Conservation (phyloP, 2,888 invertebrate species). For the Parelbella ahira region DNA sequence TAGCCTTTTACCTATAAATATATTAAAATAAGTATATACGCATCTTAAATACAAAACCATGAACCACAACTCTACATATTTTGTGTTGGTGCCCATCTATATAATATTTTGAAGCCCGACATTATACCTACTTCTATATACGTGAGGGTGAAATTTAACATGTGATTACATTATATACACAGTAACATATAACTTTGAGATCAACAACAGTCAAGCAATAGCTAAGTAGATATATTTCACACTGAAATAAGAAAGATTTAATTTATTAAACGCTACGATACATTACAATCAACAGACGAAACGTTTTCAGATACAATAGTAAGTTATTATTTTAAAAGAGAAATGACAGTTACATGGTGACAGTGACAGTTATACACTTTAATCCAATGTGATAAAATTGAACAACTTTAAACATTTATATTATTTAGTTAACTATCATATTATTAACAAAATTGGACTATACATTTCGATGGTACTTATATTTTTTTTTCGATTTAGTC, state of each 20-base stretch:
- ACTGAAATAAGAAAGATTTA: conserved; percentile 30
- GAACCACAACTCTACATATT: conserved; percentile 70
- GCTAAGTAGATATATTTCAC: conserved; percentile 46
- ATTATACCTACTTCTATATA: conserved; percentile 53
- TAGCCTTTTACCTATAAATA: conserved; percentile 44
- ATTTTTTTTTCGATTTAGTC: conserved; percentile 8
- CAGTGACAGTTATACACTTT: conserved; percentile 22
- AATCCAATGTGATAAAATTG: background rate
- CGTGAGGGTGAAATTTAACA: conserved; percentile 73
- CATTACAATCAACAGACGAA: conserved; percentile 19
- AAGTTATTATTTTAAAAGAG: conserved; percentile 17
- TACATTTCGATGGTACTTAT: conserved; percentile 21
- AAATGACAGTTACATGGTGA: conserved; percentile 24
- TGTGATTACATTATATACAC: conserved; percentile 78
- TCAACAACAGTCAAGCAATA: conserved; percentile 77
- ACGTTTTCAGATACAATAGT: conserved; percentile 18
- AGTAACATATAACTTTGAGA: conserved; percentile 71
- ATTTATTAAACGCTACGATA: conserved; percentile 29
- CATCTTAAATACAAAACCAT: conserved; percentile 61
- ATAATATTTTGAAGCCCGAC: conserved; percentile 61
- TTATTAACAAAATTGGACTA: conserved; percentile 23
- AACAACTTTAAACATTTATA: conserved; percentile 15
- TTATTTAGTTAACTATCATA: conserved; percentile 6
- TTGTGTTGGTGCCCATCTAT: conserved; percentile 75
- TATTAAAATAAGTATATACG: conserved; percentile 48